These are phyloP conservation scores for Gallinago media DNA, from an alignment of 2,113 vertebrate genomes.

Conservation along the genomic window DNA sequence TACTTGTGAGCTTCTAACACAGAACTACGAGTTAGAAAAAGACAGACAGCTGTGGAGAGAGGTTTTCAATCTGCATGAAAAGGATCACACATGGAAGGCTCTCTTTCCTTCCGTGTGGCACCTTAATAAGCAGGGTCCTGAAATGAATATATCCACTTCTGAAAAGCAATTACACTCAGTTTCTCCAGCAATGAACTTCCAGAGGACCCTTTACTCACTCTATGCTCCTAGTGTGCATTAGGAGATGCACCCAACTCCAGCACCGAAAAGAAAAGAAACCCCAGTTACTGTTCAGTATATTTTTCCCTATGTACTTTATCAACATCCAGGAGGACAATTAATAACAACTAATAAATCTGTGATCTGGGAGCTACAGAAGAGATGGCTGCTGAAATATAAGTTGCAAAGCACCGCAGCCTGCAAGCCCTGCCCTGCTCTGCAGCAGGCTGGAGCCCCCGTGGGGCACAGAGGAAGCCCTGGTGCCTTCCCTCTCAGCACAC, in stretches of 20 bases:
- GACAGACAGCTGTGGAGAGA: neutral
- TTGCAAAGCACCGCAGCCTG: neutral
- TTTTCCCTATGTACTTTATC: neutral
- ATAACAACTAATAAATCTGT: neutral
- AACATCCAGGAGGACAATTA: neutral
- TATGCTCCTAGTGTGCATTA: neutral
- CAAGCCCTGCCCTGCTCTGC: fast-evolving
- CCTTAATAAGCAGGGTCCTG: neutral
- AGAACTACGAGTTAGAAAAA: neutral
- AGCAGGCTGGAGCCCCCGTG: neutral
- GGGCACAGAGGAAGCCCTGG: neutral
- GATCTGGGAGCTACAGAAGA: neutral
- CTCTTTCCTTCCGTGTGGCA: neutral
- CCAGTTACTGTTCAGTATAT: neutral
- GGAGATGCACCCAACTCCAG: neutral
- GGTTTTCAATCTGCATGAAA: neutral
- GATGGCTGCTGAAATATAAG: neutral
- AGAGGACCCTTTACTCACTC: neutral
- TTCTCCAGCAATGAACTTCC: neutral
- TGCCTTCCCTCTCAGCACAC: neutral
- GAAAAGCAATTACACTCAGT: neutral
- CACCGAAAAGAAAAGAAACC: neutral
- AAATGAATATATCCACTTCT: neutral
- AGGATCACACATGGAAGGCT: neutral
- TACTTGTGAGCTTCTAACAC: neutral